Evolutionary conservation across 2,797 vertebrate genomes (phyloP).

Genomic region (Luscinia megarhynchos): DNA sequence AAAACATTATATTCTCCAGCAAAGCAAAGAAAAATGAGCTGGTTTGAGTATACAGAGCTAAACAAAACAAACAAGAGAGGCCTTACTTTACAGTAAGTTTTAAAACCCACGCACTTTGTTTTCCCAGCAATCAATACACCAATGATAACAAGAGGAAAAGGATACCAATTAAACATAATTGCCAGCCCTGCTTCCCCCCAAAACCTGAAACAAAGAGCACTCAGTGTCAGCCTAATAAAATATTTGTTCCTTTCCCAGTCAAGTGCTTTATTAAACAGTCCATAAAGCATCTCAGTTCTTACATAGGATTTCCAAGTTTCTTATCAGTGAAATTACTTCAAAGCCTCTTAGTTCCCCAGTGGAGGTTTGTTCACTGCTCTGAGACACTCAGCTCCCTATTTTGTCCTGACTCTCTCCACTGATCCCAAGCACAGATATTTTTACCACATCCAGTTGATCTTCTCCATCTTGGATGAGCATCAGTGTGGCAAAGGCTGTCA

Average conservation of each 20-base stretch:
- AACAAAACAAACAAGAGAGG: constrained; percentile 61
- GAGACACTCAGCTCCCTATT: neutral
- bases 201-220: constrained; percentile 45
- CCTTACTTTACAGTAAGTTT: constrained; percentile 27
- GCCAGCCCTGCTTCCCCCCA: neutral
- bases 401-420: neutral
- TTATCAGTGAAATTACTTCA: constrained; percentile 22
- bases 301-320: constrained; percentile 42
- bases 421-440: neutral
- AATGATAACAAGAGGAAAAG: constrained; percentile 56
- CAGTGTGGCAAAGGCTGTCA: neutral
- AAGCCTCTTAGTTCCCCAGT: neutral
- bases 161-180: constrained; percentile 50
- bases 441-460: neutral
- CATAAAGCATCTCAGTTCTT: constrained; percentile 33
- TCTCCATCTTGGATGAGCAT: neutral
- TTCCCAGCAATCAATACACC: constrained; percentile 56
- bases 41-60: constrained; percentile 50
- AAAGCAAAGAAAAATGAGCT: constrained; percentile 64
- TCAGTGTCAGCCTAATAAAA: constrained; percentile 56
- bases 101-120: constrained; percentile 36
- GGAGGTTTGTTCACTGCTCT: neutral
- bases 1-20: constrained; percentile 33
- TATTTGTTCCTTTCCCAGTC: constrained; percentile 49
- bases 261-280: constrained; percentile 54